These are phyloP conservation scores for Onychomys leucogaster DNA, from an alignment of 2,797 vertebrate species.

Conservation along the genomic window DNA sequence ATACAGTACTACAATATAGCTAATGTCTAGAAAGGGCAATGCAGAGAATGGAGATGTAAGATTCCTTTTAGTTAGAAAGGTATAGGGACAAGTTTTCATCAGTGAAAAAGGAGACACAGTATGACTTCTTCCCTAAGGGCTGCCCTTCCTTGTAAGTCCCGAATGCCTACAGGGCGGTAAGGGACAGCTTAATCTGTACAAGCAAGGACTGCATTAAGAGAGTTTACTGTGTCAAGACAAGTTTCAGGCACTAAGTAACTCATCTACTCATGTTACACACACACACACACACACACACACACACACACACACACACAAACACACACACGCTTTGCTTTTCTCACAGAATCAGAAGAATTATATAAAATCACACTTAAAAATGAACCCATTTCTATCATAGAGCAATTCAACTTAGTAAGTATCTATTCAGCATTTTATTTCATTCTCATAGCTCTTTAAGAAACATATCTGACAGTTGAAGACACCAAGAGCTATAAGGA, in stretches of 20 bases:
- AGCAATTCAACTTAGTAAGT: slow-evolving; percentile 16
- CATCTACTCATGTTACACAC: not conserved
- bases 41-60: not conserved
- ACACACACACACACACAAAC: too few species aligned
- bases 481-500: slow-evolving; percentile 2
- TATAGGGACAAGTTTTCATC: slow-evolving; percentile 14
- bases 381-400: slow-evolving; percentile 19
- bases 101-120: slow-evolving; percentile 48
- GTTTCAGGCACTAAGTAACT: slow-evolving; percentile 20
- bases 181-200: slow-evolving; percentile 32
- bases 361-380: slow-evolving; percentile 49
- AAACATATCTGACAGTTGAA: slow-evolving; percentile 33
- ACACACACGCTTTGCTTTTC: not conserved
- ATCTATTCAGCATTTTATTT: not conserved
- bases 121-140: slow-evolving; percentile 41
- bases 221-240: slow-evolving; percentile 36
- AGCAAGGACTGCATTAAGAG: slow-evolving; percentile 39
- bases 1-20: not conserved
- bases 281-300: too few species aligned
- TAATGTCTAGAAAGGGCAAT: slow-evolving; percentile 19
- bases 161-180: not conserved
- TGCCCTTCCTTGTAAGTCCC: not conserved
- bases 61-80: slow-evolving; percentile 40
- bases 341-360: slow-evolving; percentile 49
- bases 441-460: slow-evolving; percentile 39